Percentiles rank a stretch among this genome's conserved stretches.
phyloP scores from a whole-genome alignment of 2,888 invertebrate species.

The Hecatera dysodea region DNA sequence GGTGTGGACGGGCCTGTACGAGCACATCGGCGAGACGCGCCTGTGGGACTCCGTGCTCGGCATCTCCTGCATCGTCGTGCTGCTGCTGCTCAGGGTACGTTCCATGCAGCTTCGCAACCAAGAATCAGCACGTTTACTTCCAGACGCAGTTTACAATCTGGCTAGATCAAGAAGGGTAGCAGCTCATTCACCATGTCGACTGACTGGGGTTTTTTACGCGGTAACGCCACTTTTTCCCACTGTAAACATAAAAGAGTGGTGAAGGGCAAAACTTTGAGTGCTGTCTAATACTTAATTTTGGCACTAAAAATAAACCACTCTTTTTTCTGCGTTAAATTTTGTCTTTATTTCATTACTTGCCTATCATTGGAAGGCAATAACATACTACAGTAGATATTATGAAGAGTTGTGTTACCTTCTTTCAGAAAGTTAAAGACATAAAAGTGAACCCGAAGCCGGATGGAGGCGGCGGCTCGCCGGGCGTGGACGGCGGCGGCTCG shows the following conservation, averaged over 20 bases:
- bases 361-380: not conserved
- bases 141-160: no score
- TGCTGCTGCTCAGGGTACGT: constrained; percentile 93
- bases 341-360: no score
- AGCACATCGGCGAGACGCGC: constrained; percentile 93
- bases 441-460: constrained; percentile 80
- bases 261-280: no score
- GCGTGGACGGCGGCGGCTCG: constrained; percentile 66
- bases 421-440: constrained; percentile 94
- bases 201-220: no score
- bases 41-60: constrained; percentile 94
- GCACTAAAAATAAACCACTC: no score
- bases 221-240: no score
- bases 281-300: no score
- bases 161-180: no score
- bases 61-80: constrained; percentile 92
- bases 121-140: no score
- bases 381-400: not conserved
- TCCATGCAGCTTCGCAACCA: constrained; percentile 26
- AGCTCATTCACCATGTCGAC: no score
- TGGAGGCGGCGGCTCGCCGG: constrained; percentile 2
- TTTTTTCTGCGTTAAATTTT: no score
- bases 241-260: no score
- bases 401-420: constrained; percentile 61
- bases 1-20: constrained; percentile 93